Percentiles rank a stretch among this genome's conserved stretches.
These are phyloP conservation scores for Trypoxylon attenuatum DNA, from an alignment of 2,888 invertebrate genomes.

Conservation along the genomic window DNA sequence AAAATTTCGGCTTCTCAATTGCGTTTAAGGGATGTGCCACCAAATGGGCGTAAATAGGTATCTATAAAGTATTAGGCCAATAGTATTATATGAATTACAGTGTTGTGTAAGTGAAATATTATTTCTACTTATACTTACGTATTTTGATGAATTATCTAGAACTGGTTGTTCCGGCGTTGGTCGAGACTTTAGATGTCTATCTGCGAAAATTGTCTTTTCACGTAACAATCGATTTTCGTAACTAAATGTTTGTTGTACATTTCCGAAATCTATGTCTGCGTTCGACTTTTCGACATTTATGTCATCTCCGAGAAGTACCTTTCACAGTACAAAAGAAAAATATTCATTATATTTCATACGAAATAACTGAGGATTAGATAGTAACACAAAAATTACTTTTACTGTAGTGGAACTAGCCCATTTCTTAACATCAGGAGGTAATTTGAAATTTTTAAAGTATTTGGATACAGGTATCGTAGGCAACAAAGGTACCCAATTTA, in stretches of 20 bases:
- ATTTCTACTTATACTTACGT: slow-evolving; percentile 70
- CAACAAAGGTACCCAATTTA: slow-evolving; percentile 78
- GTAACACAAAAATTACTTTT: slow-evolving; percentile 76
- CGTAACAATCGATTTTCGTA: no score
- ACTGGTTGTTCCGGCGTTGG: slow-evolving; percentile 61
- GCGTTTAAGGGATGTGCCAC: slow-evolving; percentile 78
- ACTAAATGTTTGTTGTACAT: no score
- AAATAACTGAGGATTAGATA: neutral
- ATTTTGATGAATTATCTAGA: slow-evolving; percentile 80
- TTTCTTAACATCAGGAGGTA: slow-evolving; percentile 85
- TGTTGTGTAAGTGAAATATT: neutral
- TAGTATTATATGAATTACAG: neutral
- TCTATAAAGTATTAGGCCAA: slow-evolving; percentile 72
- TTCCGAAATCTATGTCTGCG: no score
- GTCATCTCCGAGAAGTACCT: neutral
- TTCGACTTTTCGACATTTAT: no score
- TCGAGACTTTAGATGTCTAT: slow-evolving; percentile 60
- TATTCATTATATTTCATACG: neutral
- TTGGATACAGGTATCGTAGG: slow-evolving; percentile 72
- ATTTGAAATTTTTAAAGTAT: slow-evolving; percentile 75
- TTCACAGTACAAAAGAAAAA: neutral
- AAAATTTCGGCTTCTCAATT: slow-evolving; percentile 78
- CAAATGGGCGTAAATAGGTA: slow-evolving; percentile 83
- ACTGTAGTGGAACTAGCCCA: slow-evolving; percentile 86
- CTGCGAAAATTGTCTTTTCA: slow-evolving; percentile 77